phyloP scores from a whole-genome alignment of 2,113 vertebrate genomes.

The Glareola pratincola region DNA sequence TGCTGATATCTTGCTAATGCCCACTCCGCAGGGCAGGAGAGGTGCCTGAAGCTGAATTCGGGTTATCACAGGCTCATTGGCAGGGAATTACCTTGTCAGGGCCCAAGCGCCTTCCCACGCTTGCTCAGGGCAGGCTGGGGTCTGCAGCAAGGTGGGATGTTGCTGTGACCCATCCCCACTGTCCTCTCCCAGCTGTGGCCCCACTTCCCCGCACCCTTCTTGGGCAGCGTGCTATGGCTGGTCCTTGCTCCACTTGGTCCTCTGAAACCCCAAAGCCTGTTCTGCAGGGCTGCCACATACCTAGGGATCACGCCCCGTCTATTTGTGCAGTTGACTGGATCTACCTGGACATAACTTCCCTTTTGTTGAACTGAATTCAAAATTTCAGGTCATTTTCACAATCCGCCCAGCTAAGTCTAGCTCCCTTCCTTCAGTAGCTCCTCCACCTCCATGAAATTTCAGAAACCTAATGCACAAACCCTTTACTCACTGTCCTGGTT shows the following conservation, averaged over 20 bases:
- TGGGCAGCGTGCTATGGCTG: background rate
- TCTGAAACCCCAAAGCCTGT: background rate
- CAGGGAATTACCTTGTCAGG: background rate
- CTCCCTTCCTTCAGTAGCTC: background rate
- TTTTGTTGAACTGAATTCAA: background rate
- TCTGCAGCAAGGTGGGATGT: background rate
- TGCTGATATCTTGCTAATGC: background rate
- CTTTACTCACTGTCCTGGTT: background rate
- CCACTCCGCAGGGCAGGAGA: accelerated
- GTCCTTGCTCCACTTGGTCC: background rate
- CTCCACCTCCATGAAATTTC: background rate
- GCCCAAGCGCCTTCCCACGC: background rate
- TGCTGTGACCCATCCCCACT: background rate
- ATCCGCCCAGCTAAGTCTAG: background rate
- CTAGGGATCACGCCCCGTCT: accelerated
- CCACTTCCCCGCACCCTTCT: background rate
- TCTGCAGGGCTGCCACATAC: background rate
- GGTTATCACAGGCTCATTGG: background rate
- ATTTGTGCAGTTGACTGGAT: background rate
- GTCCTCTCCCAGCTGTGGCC: accelerated
- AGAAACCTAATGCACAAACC: background rate
- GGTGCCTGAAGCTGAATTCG: background rate
- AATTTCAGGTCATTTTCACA: background rate
- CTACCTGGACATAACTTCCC: background rate
- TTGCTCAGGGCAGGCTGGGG: background rate